Conservation (phyloP, 2,797 vertebrate genomes). For the Strix occidentalis region DNA sequence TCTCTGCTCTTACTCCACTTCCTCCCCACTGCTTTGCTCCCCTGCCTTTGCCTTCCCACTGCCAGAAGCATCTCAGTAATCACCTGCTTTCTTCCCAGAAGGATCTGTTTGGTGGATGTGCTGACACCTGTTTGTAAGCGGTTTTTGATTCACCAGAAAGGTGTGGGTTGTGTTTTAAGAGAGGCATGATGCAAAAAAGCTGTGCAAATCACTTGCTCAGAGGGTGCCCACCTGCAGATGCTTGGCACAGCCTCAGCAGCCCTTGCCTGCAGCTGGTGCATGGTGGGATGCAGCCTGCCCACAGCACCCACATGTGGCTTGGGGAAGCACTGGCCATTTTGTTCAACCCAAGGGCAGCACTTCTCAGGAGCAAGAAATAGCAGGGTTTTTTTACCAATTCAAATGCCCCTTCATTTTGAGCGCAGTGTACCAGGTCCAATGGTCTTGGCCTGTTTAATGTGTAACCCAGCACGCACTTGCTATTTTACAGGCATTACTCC, state of each 20-base stretch:
- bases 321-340: not conserved
- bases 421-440: rapidly evolving
- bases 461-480: not conserved
- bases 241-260: rapidly evolving
- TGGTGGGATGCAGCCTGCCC: not conserved
- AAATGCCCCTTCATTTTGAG: not conserved
- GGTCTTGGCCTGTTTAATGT: not conserved
- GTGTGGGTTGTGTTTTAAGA: not conserved
- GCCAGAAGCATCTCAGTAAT: not conserved
- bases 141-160: not conserved
- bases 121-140: not conserved
- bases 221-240: not conserved
- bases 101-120: rapidly evolving
- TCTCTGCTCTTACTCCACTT: not conserved
- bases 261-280: rapidly evolving
- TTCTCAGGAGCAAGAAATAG: not conserved
- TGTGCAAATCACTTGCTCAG: rapidly evolving
- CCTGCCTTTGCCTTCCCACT: not conserved
- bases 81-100: not conserved
- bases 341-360: not conserved
- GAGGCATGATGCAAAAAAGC: not conserved
- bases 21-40: not conserved
- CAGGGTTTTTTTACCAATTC: not conserved
- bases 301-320: not conserved
- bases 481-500: not conserved